Conservation (phyloP, 1,140 invertebrate species). For the Diplogasteroides magnus region DNA sequence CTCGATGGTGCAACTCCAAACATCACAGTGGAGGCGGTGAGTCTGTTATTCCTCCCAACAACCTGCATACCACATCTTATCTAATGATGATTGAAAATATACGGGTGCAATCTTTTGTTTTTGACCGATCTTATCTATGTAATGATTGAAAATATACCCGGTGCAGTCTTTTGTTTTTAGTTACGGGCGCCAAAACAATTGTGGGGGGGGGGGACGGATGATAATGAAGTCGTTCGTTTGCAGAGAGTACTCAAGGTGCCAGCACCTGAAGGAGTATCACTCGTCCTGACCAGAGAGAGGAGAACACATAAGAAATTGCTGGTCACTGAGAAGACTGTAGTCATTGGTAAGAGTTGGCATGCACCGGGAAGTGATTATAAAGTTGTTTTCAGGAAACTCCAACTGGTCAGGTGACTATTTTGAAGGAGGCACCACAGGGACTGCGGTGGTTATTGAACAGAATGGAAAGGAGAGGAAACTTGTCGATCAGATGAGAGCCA, state of each 20-base stretch:
- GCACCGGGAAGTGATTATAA: background rate
- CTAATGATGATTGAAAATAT: background rate
- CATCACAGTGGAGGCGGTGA: slow-evolving; percentile 41
- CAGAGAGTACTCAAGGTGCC: slow-evolving; percentile 61
- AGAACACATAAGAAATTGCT: slow-evolving; percentile 99
- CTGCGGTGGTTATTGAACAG: slow-evolving; percentile 51
- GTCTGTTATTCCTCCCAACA: slow-evolving; percentile 10
- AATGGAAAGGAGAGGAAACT: slow-evolving; percentile 19
- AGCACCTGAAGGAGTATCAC: slow-evolving; percentile 72
- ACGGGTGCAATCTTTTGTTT: background rate
- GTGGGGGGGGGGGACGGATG: too few relatives aligned
- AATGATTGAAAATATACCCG: too few relatives aligned
- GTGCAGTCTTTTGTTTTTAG: too few relatives aligned
- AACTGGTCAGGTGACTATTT: slow-evolving; percentile 99
- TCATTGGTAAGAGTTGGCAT: slow-evolving; percentile 67
- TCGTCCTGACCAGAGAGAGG: slow-evolving; percentile 76
- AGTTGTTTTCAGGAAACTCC: slow-evolving; percentile 70
- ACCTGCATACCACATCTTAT: background rate
- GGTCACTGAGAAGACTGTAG: slow-evolving; percentile 86
- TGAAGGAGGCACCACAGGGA: slow-evolving; percentile 77
- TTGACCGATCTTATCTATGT: background rate
- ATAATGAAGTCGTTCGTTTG: too few relatives aligned
- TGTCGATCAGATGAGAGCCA: slow-evolving; percentile 16
- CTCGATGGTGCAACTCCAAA: slow-evolving; percentile 60
- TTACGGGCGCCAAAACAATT: too few relatives aligned